Percentiles rank a stretch among this genome's conserved stretches.
Conservation (phyloP, 2,113 vertebrate genomes). For the Hiodon alosoides region DNA sequence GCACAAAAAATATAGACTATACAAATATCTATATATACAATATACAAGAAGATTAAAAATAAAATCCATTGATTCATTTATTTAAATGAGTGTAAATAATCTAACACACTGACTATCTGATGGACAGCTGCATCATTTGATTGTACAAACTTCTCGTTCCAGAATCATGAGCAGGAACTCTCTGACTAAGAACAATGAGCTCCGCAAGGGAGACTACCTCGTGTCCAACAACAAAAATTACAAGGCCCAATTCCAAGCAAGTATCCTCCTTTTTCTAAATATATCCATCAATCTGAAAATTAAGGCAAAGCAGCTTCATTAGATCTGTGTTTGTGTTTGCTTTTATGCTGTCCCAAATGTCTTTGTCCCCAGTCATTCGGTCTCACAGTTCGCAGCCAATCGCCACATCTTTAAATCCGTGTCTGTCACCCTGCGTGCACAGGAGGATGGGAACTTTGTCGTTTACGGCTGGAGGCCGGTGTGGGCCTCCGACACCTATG, state of each 20-base stretch:
- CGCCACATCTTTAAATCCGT: background rate
- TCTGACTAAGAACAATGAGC: conserved; percentile 38
- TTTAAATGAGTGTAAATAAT: too few species aligned
- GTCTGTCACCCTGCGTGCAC: background rate
- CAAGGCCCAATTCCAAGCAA: conserved; percentile 24
- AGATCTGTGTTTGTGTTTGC: too few species aligned
- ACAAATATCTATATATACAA: background rate
- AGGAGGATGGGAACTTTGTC: conserved; percentile 31
- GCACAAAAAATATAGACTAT: too few species aligned
- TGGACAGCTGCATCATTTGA: too few species aligned
- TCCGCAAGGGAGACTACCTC: conserved; percentile 38
- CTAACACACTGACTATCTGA: too few species aligned
- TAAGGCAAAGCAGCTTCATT: too few species aligned
- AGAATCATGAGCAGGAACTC: conserved; percentile 47
- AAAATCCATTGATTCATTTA: background rate
- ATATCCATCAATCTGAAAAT: too few species aligned
- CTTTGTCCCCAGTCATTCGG: background rate
- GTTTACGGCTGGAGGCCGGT: conserved; percentile 12
- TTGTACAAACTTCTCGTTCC: background rate
- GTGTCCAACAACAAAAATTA: conserved; percentile 29
- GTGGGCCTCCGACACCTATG: background rate
- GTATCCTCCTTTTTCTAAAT: background rate
- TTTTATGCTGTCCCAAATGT: background rate
- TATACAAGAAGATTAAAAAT: background rate
- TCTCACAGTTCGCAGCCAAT: too few species aligned